Conservation (phyloP, 2,888 invertebrate species). For the Acholoe squamosa region DNA sequence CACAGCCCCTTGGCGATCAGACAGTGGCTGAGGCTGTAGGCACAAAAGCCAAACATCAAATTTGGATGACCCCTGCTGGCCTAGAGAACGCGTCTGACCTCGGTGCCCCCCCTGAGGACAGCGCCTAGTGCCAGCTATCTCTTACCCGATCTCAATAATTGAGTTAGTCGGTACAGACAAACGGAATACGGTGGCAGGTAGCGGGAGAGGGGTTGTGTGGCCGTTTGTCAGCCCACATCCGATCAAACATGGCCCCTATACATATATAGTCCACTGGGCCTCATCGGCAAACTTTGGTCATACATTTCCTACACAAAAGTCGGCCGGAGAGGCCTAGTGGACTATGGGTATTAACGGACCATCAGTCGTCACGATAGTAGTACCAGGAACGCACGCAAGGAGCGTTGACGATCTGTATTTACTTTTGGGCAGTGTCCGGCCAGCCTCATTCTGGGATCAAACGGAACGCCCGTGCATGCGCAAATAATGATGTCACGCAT, state of each 20-base stretch:
- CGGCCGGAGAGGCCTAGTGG: no score
- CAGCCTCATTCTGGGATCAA: conserved; percentile 28
- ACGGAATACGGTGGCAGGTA: conserved; percentile 6
- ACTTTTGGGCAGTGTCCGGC: not conserved
- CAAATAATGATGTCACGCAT: no score
- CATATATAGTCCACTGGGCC: no score
- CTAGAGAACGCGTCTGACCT: not conserved
- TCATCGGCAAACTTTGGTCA: no score
- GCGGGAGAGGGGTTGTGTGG: not conserved
- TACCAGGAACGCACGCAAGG: no score
- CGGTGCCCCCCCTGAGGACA: conserved; percentile 11
- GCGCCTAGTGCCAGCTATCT: conserved; percentile 16
- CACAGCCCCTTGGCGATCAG: not conserved
- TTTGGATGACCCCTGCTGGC: conserved; percentile 31
- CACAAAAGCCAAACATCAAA: conserved; percentile 36
- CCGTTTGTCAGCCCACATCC: not conserved
- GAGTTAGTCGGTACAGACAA: conserved; percentile 58
- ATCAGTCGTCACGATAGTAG: not conserved
- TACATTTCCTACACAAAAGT: no score
- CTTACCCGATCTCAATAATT: conserved; percentile 51
- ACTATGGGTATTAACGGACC: not conserved
- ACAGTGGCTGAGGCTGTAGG: not conserved
- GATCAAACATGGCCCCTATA: conserved; percentile 41
- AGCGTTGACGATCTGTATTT: not conserved
- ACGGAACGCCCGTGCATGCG: not conserved